Evolutionary conservation across 2,888 invertebrate species (phyloP).

Genomic region (Drosophila paramelanica): DNA sequence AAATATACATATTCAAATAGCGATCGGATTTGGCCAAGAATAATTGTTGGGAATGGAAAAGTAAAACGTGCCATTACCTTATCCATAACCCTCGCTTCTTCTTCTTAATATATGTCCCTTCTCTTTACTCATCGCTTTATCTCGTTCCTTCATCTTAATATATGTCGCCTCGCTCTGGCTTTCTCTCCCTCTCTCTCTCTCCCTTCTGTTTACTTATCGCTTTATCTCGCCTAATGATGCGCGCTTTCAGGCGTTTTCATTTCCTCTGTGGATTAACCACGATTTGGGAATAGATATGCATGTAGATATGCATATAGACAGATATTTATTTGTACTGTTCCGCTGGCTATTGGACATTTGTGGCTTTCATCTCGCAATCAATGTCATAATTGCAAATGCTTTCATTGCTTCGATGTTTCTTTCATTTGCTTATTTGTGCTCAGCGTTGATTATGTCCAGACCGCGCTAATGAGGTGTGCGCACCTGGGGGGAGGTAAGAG

Average conservation of each 20-base stretch:
- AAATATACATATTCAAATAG: no score
- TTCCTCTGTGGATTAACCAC: slow-evolving; percentile 45
- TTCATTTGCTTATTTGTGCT: slow-evolving; percentile 22
- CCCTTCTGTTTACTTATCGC: not conserved
- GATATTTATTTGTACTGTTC: slow-evolving; percentile 1
- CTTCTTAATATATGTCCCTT: no score
- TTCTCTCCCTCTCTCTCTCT: not conserved
- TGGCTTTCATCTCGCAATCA: slow-evolving; percentile 62
- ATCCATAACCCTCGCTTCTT: no score
- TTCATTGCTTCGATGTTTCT: slow-evolving; percentile 50
- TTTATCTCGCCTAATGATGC: slow-evolving; percentile 38
- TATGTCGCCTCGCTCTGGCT: not conserved
- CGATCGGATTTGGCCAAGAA: no score
- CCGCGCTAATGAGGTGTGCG: slow-evolving; percentile 60
- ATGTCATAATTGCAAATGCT: slow-evolving; percentile 63
- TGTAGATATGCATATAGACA: not conserved
- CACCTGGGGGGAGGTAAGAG: slow-evolving; percentile 30
- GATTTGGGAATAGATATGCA: slow-evolving; percentile 1
- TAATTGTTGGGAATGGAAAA: no score
- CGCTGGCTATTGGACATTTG: slow-evolving; percentile 24
- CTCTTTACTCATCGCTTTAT: no score
- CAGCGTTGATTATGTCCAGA: slow-evolving; percentile 58
- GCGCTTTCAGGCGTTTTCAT: slow-evolving; percentile 25
- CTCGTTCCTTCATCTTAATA: not conserved
- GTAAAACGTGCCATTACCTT: no score